phyloP scores from a whole-genome alignment of 2,888 invertebrate species.

The Dynastes hyllus region DNA sequence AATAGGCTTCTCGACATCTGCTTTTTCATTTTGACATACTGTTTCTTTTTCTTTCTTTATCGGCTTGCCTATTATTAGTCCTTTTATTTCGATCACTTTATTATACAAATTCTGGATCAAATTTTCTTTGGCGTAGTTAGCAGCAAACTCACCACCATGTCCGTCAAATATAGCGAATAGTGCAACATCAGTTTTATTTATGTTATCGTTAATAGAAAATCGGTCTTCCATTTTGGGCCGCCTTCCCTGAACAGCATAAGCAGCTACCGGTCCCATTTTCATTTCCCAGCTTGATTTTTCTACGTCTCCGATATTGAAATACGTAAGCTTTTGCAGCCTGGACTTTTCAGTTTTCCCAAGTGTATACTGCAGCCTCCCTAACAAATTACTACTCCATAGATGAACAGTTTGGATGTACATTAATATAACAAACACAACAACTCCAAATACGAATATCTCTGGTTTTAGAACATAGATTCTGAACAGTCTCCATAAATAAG shows the following conservation, averaged over 20 bases:
- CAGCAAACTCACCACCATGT: slow-evolving; percentile 96
- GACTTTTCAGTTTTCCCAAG: slow-evolving; percentile 74
- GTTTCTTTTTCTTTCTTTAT: slow-evolving; percentile 54
- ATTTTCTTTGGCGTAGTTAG: slow-evolving; percentile 92
- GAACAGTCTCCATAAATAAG: slow-evolving; percentile 86
- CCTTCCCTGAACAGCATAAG: slow-evolving; percentile 92
- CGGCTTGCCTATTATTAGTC: slow-evolving; percentile 76
- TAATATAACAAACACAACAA: slow-evolving; percentile 81
- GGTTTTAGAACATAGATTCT: slow-evolving; percentile 86
- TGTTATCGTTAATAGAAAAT: slow-evolving; percentile 90
- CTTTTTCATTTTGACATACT: slow-evolving; percentile 65
- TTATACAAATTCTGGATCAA: slow-evolving; percentile 86
- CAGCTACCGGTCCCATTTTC: slow-evolving; percentile 84
- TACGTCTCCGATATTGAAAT: slow-evolving; percentile 74
- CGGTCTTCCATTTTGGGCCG: slow-evolving; percentile 96
- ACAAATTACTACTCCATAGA: slow-evolving; percentile 83
- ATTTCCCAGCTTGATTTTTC: slow-evolving; percentile 84
- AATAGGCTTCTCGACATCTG: slow-evolving; percentile 71
- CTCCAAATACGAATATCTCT: slow-evolving; percentile 84
- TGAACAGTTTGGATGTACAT: slow-evolving; percentile 89
- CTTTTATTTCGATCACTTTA: slow-evolving; percentile 83
- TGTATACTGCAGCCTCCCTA: slow-evolving; percentile 81
- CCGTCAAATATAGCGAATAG: slow-evolving; percentile 96
- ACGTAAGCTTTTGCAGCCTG: slow-evolving; percentile 75
- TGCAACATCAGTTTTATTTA: slow-evolving; percentile 88